Base-by-base conservation (phyloP, 2,113 vertebrate genomes). In the Sorex fumeus region DNA sequence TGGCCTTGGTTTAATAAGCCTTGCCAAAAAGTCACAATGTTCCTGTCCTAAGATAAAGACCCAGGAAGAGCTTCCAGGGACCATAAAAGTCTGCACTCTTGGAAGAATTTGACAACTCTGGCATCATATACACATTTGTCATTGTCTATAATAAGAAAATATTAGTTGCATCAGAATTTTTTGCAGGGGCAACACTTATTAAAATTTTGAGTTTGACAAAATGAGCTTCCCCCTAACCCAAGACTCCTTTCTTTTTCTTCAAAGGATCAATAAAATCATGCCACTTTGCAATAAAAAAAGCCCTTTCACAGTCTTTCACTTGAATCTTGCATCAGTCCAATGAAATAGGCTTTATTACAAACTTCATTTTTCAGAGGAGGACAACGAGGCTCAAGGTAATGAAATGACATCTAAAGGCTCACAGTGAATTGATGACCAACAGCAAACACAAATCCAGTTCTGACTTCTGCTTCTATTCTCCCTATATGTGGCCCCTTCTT, bases 131-230 rank as follows among this genome's bases (percentile, higher is more conserved):
- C 69, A 77, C 43, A 93, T 91, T 94, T 66, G 78, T 96, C 93
- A 96, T 96, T 93, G 96, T 93, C 96, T 96, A 96, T 93, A 95
- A 94, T 95, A 93, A 95, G 95, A 96, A 72, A 96, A 91, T 70
- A 77, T 91, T 88, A 74, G 45, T 93, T 92, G 91, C 95, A 87
- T 96, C 95, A 95, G 91, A 89, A n/a, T 93, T 95, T 93, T 94
- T 71, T 76, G n/a, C 87, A 88, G 36, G 84, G 93, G 91, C 87
- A 95, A 90, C 91, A 91, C 67, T 96, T 84, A 28, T 75, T 79
- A 90, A 79, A 96, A 94, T 87, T 87, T 60, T 82, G 84, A 96
- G 60, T 84, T 50, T 89, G 96, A 91, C 94, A 94, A 91, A 94
- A 30, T 77, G 60, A 93, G 79, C 90, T 84, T 91, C 85, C 10